phyloP scores from a whole-genome alignment of 1,140 invertebrate species.

The Venturia canescens region DNA sequence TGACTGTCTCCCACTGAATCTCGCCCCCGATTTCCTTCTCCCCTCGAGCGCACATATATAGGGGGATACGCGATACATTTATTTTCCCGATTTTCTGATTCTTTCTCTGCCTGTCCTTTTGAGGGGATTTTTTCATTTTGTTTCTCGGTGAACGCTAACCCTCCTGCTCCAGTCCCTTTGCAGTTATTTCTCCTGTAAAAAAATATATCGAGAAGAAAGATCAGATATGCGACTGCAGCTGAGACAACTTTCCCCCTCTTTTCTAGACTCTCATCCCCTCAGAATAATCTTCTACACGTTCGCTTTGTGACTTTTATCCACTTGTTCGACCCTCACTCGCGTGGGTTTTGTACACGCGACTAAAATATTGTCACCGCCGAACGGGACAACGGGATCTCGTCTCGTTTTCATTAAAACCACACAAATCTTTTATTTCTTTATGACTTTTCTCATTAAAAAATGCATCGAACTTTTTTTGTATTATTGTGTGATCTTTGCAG shows the following conservation, averaged over 20 bases:
- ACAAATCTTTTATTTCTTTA: too few species aligned
- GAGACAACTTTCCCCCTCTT: not conserved
- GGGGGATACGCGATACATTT: not conserved
- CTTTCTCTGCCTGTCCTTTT: not conserved
- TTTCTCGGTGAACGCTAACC: not conserved
- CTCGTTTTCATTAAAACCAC: too few species aligned
- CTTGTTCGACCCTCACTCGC: not conserved
- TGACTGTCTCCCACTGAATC: not conserved
- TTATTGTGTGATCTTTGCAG: too few species aligned
- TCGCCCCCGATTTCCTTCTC: constrained; percentile 54
- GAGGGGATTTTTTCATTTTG: not conserved
- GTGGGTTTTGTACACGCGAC: too few species aligned
- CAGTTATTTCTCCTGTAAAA: not conserved
- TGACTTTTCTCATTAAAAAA: too few species aligned
- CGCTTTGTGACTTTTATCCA: not conserved
- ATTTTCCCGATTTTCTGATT: not conserved
- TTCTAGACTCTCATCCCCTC: not conserved
- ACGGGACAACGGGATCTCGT: too few species aligned
- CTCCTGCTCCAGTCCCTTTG: not conserved
- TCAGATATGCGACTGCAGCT: not conserved
- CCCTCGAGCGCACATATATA: constrained; percentile 43
- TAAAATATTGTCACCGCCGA: too few species aligned
- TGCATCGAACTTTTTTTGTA: too few species aligned
- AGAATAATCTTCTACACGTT: not conserved
- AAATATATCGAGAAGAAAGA: not conserved